Conservation (phyloP, 1,140 invertebrate species). For the Saccostrea glomerata region DNA sequence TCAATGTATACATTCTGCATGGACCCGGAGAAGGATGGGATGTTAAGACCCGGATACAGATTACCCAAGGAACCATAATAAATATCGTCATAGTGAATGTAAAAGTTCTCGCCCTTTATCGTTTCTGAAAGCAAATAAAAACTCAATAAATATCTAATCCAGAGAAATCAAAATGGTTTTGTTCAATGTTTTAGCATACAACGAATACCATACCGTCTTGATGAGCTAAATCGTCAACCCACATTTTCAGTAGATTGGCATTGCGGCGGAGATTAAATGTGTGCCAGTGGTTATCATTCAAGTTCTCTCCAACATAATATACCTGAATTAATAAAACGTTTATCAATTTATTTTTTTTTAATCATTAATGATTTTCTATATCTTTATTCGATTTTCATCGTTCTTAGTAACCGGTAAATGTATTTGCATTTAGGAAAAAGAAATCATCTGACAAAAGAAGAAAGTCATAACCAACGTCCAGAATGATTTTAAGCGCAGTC, state of each 20-base stretch:
- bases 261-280: slow-evolving; percentile 71
- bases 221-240: slow-evolving; percentile 69
- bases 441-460: no score
- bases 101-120: slow-evolving; percentile 62
- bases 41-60: slow-evolving; percentile 4
- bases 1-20: slow-evolving; percentile 71
- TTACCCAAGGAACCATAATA: slow-evolving; percentile 59
- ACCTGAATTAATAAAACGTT: slow-evolving; percentile 38
- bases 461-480: no score
- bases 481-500: no score
- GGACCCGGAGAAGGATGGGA: slow-evolving; percentile 66
- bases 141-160: neutral
- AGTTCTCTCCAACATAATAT: slow-evolving; percentile 64
- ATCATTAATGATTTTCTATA: no score
- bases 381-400: no score
- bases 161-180: neutral
- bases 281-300: slow-evolving; percentile 77
- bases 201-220: slow-evolving; percentile 30
- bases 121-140: slow-evolving; percentile 55
- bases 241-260: slow-evolving; percentile 70
- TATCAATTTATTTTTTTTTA: neutral
- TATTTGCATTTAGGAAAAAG: no score
- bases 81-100: slow-evolving; percentile 59
- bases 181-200: neutral
- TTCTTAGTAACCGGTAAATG: no score